Evolutionary conservation across 2,113 vertebrate species (phyloP).

Genomic region (Pelmatolapia mariae): DNA sequence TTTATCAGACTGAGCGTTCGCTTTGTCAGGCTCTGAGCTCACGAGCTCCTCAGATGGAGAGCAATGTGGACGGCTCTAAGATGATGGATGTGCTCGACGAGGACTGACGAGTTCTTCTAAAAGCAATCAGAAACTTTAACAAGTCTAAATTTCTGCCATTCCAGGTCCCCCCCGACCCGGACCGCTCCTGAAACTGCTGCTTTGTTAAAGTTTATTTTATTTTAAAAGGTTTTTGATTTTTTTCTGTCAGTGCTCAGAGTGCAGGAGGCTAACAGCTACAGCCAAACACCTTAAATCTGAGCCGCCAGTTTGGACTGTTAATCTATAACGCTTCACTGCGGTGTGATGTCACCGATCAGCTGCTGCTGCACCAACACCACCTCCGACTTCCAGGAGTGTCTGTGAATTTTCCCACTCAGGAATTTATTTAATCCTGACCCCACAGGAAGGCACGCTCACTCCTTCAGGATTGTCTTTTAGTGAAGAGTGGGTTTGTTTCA

Average conservation of each 20-base stretch:
- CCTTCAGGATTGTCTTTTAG: accelerated
- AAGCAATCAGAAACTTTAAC: background rate
- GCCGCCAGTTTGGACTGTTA: accelerated
- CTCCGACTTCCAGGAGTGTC: background rate
- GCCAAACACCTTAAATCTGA: background rate
- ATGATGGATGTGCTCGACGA: accelerated
- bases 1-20: accelerated
- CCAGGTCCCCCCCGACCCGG: accelerated
- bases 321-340: background rate
- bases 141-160: accelerated
- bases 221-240: background rate
- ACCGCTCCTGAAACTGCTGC: background rate
- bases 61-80: accelerated
- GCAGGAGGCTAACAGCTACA: background rate
- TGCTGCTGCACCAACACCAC: background rate
- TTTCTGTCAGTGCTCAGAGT: background rate
- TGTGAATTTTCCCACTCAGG: background rate
- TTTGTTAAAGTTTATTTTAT: background rate
- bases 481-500: background rate
- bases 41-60: background rate
- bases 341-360: background rate
- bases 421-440: background rate
- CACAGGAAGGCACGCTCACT: background rate
- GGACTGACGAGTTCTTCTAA: background rate
- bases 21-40: background rate